Evolutionary conservation across 53 echinoderm and acorn worm genomes (phyloP), one percentile per base, ranked within the genome.

Genomic region (Stichopus horrens): DNA sequence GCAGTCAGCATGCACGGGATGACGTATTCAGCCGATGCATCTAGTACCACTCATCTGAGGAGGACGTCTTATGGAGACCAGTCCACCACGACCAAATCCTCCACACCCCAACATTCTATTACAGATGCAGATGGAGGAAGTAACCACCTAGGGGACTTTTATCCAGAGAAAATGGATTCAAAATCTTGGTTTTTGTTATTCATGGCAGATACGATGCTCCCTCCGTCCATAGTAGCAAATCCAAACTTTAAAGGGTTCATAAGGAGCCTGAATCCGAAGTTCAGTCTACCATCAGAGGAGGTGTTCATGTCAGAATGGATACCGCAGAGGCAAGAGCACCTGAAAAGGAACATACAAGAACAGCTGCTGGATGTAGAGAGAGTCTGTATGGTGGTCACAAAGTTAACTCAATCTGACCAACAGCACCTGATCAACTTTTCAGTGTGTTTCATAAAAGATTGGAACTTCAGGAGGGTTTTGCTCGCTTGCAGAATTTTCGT

Each of bases 161-260:
- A 52, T 23, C 67, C 60, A 4, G 52, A 67, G 14, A 37, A 63
- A 63, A 52, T 67, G 60, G 85, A 85, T 52, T 63, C 85, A 7
- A 67, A 23, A 23, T 76, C 77, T 13, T 85, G 85, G 85, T 59
- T 85, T 23, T 52, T 85, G 37, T 59, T 85, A 21, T 85, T 85
- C 13, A 85, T 85, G 85, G 85, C 85, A 66, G 85, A 85, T 52
- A 85, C 66, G 9, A 85, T 85, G 85, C 67, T 85, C 8, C 85
- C 85, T 21, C 59, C 85, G 4, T 85, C 85, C 23, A 67, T 85
- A 6, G 85, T 85, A 22, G 67, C 23, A 21, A 85, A 85, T 37
- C 65, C 85, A 10, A 66, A 66, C 18, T 67, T 85, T 0, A 60
- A 52, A 16, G 85, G 85, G 21, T 85, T 85, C 52, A 23, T 85